Percentiles rank a stretch among this genome's conserved stretches.
These are phyloP conservation scores for Anas flavirostris DNA, from an alignment of 2,797 vertebrate species.

Conservation along the genomic window DNA sequence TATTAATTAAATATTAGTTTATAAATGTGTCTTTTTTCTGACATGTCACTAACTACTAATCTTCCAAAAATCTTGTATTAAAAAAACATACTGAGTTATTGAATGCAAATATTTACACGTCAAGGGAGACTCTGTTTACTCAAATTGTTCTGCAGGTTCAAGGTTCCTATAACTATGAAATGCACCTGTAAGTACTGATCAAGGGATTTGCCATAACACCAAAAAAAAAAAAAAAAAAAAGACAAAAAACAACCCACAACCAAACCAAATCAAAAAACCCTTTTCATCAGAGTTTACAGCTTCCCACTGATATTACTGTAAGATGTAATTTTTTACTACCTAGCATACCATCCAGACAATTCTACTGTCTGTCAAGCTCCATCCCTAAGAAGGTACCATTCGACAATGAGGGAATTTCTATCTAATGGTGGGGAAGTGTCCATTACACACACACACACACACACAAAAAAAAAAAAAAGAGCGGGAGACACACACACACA, in stretches of 20 bases:
- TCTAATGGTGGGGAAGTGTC: background rate
- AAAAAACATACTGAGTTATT: background rate
- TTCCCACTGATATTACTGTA: background rate
- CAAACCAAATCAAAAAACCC: background rate
- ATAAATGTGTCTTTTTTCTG: background rate
- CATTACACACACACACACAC: background rate
- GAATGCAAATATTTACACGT: background rate
- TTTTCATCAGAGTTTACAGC: background rate
- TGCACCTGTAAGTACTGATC: background rate
- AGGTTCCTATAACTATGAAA: background rate
- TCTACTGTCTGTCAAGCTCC: background rate
- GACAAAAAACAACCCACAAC: accelerated
- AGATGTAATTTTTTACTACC: background rate
- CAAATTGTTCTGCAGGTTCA: background rate
- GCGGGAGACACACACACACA: background rate
- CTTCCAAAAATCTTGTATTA: background rate
- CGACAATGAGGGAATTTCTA: background rate
- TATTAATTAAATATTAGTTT: background rate
- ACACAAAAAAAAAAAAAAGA: background rate
- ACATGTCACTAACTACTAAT: background rate
- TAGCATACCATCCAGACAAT: background rate
- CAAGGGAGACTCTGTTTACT: background rate
- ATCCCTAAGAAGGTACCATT: background rate
- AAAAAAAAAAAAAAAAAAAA: background rate
- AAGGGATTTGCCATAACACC: background rate